A percentile compares a stretch with the other conserved stretches of the same genome.
These are phyloP conservation scores for Aspidapion aeneum DNA, from an alignment of 2,888 invertebrate genomes.

Conservation along the genomic window DNA sequence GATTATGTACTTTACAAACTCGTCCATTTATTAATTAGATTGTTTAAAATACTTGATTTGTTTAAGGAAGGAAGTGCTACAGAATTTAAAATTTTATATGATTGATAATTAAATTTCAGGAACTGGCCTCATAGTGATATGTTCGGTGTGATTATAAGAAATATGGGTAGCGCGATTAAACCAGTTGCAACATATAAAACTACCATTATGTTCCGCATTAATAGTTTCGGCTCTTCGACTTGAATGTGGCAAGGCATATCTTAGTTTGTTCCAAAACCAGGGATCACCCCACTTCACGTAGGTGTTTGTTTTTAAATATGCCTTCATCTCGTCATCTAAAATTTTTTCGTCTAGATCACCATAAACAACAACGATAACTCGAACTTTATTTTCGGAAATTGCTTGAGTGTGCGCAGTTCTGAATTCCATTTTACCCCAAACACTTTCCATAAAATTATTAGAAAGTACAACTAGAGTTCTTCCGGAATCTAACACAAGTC, in stretches of 20 bases:
- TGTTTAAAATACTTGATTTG: no score
- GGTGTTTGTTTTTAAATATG: conserved; percentile 72
- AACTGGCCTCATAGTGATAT: not conserved
- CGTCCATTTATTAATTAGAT: no score
- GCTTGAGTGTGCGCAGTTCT: conserved; percentile 68
- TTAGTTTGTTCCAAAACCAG: conserved; percentile 78
- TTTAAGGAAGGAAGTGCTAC: no score
- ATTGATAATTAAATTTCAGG: not conserved
- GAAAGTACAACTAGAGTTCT: conserved; percentile 68
- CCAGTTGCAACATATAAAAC: not conserved
- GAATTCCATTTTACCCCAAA: conserved; percentile 75
- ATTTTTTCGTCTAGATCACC: conserved; percentile 60
- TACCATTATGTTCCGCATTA: not conserved
- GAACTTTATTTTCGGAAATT: conserved; percentile 61
- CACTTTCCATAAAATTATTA: conserved; percentile 71
- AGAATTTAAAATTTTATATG: no score
- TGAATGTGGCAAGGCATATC: conserved; percentile 67
- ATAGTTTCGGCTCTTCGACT: conserved; percentile 18
- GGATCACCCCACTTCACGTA: conserved; percentile 80
- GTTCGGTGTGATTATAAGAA: not conserved
- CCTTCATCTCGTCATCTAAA: conserved; percentile 65
- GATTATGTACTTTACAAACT: no score
- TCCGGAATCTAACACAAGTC: conserved; percentile 66
- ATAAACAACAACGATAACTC: conserved; percentile 70
- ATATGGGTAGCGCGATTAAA: not conserved